phyloP scores from a whole-genome alignment of 2,797 vertebrate species.

The Sebastes iracundus region DNA sequence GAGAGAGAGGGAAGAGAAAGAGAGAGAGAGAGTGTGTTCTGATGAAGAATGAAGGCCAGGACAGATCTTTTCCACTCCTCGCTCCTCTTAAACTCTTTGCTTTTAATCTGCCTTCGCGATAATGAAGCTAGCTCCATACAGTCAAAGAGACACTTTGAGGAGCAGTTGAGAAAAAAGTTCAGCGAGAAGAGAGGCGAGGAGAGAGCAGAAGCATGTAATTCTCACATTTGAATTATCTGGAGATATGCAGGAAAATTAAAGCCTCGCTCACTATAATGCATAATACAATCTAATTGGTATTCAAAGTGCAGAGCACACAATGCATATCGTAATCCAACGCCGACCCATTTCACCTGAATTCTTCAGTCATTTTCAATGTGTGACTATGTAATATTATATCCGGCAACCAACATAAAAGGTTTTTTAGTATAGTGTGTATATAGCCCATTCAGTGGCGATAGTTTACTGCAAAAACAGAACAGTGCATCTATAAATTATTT shows the following conservation, averaged over 20 bases:
- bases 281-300: constrained; percentile 48
- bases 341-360: constrained; percentile 42
- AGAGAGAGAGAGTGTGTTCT: constrained; percentile 18
- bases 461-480: not conserved
- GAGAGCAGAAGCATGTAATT: constrained; percentile 50
- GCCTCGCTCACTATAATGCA: constrained; percentile 25
- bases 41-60: constrained; percentile 53
- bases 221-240: constrained; percentile 59
- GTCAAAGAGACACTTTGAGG: constrained; percentile 54
- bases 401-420: not conserved
- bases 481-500: not conserved
- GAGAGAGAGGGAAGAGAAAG: not conserved
- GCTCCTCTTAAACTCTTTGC: constrained; percentile 56
- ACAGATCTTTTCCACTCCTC: constrained; percentile 47
- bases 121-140: constrained; percentile 51
- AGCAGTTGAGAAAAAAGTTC: constrained; percentile 42
- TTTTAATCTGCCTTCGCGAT: constrained; percentile 73
- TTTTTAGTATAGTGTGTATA: not conserved
- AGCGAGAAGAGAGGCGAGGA: constrained; percentile 30
- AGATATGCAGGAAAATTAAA: constrained; percentile 55
- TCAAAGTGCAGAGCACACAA: constrained; percentile 49
- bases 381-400: not conserved
- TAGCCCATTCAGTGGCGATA: not conserved
- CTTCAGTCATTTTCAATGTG: constrained; percentile 20
- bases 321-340: constrained; percentile 44